phyloP scores from a whole-genome alignment of 2,797 vertebrate species.

The Pangasius djambal region DNA sequence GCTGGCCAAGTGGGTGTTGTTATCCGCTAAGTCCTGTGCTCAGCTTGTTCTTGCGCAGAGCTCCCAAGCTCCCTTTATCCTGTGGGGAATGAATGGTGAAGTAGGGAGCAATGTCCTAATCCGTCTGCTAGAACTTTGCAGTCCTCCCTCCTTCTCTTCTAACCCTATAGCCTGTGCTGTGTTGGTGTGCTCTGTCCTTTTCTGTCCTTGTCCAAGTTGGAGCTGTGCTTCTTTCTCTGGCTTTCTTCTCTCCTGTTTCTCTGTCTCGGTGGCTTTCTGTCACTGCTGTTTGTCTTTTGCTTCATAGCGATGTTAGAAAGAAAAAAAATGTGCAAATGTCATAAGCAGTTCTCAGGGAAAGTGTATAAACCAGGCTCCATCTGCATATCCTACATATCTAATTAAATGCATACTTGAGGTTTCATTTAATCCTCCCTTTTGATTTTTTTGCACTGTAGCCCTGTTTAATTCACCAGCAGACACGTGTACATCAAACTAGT shows the following conservation, averaged over 20 bases:
- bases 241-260: conserved; percentile 22
- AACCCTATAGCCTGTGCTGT: conserved; percentile 37
- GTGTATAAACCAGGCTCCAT: conserved; percentile 33
- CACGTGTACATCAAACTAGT: conserved; percentile 29
- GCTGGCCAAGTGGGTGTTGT: conserved; percentile 47
- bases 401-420: conserved; percentile 17
- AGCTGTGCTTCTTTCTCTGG: conserved; percentile 47
- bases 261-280: conserved; percentile 37
- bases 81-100: conserved; percentile 46
- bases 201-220: conserved; percentile 43
- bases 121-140: conserved; percentile 33
- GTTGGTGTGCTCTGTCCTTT: conserved; percentile 47
- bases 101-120: conserved; percentile 26
- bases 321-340: conserved; percentile 28
- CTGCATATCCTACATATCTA: conserved; percentile 11
- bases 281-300: conserved; percentile 49
- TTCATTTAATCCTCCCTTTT: conserved; percentile 24
- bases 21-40: conserved; percentile 46
- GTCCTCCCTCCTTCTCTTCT: conserved; percentile 27
- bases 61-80: conserved; percentile 50
- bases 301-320: conserved; percentile 44
- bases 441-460: conserved; percentile 32
- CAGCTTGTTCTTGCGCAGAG: conserved; percentile 42
- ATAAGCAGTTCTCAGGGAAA: conserved; percentile 55
- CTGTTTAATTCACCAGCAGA: conserved; percentile 45